Conservation (phyloP, 1,140 invertebrate genomes). For the Stenopsyche tienmushanensis region DNA sequence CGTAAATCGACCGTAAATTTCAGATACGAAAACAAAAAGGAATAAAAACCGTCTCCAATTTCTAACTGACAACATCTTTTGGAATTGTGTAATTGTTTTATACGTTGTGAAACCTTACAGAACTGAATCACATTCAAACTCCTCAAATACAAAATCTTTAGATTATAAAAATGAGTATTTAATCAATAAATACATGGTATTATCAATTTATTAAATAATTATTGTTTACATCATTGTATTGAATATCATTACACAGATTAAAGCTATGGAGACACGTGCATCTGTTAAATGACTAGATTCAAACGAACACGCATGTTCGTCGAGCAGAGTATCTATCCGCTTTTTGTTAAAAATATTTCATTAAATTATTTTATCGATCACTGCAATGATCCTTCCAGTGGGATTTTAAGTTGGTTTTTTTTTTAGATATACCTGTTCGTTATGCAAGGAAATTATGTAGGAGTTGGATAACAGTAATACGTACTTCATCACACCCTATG, state of each 20-base stretch:
- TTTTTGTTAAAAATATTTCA: conserved; percentile 15
- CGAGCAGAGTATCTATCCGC: neutral
- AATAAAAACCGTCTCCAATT: no score
- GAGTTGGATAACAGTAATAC: conserved; percentile 28
- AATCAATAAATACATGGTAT: neutral
- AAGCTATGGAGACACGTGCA: conserved; percentile 52
- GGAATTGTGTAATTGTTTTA: no score
- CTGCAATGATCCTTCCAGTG: conserved; percentile 56
- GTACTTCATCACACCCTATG: neutral
- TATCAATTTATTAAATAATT: conserved; percentile 10
- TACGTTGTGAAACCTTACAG: no score
- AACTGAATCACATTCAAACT: no score
- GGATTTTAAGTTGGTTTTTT: conserved; percentile 28
- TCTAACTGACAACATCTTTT: no score
- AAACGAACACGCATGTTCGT: conserved; percentile 25
- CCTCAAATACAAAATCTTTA: no score
- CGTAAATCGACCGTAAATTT: no score
- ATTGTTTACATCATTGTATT: conserved; percentile 34
- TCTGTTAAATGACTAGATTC: conserved; percentile 57
- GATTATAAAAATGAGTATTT: neutral
- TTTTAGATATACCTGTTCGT: conserved; percentile 28
- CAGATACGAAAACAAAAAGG: no score
- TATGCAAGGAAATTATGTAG: conserved; percentile 19
- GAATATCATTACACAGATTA: conserved; percentile 44
- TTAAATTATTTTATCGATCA: conserved; percentile 47